phyloP scores from a whole-genome alignment of 2,888 invertebrate genomes.

The Bibio marci region DNA sequence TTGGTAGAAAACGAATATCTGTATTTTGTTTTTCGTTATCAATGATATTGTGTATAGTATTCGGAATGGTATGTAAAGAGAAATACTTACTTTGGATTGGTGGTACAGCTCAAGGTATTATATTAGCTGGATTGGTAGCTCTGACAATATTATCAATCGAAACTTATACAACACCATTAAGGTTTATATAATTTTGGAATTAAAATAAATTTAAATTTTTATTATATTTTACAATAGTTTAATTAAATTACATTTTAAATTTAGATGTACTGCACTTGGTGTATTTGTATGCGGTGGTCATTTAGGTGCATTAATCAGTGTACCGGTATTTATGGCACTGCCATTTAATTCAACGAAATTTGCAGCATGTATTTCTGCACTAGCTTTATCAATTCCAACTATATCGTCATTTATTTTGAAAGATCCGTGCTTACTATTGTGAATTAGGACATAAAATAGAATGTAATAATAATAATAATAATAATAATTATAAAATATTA shows the following conservation, averaged over 20 bases:
- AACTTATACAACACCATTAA: slow-evolving; percentile 11
- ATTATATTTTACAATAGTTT: neutral
- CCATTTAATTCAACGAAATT: slow-evolving; percentile 11
- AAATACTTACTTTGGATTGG: slow-evolving; percentile 13
- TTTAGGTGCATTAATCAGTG: slow-evolving; percentile 11
- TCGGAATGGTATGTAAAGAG: slow-evolving; percentile 11
- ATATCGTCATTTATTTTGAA: slow-evolving; percentile 9
- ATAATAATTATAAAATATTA: too few relatives aligned
- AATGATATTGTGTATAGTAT: slow-evolving; percentile 11
- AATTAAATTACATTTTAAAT: neutral
- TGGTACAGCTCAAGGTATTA: slow-evolving; percentile 12
- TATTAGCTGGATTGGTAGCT: slow-evolving; percentile 11
- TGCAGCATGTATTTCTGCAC: slow-evolving; percentile 11
- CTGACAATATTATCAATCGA: slow-evolving; percentile 12
- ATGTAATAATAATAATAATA: too few relatives aligned
- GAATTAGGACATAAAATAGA: too few relatives aligned
- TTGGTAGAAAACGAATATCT: slow-evolving; percentile 13
- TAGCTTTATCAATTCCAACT: slow-evolving; percentile 9
- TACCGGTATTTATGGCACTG: slow-evolving; percentile 9
- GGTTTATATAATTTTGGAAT: slow-evolving; percentile 8
- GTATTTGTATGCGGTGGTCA: slow-evolving; percentile 11
- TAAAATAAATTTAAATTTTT: neutral
- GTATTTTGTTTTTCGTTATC: slow-evolving; percentile 11
- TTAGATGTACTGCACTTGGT: slow-evolving; percentile 13
- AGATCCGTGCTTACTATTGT: slow-evolving; percentile 11